Evolutionary conservation across 2,113 vertebrate genomes (phyloP), one percentile per base, ranked within the genome.

Genomic region (Anolis carolinensis): DNA sequence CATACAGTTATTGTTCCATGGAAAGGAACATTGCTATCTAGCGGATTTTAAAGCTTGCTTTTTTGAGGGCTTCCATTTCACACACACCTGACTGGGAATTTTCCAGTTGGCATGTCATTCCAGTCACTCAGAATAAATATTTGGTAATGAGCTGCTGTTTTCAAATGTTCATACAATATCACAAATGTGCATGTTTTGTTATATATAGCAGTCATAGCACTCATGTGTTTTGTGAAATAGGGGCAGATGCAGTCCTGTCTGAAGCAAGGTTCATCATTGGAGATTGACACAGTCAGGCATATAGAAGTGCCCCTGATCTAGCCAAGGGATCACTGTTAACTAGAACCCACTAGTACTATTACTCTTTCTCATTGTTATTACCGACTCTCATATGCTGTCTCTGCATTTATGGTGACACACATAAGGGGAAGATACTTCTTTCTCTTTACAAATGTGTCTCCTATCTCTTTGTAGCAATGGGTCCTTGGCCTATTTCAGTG

Each of bases 1-100:
- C 83, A 27, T 3, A 76, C 11, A 70, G 84, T 67, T 86, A 25
- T 8, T n/a, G 20, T 48, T 84, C 5, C 16, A 76, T 65, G 83
- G 52, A 11, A 87, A 65, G 88, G 88, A 83, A 63, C 20, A 76
- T 84, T 74, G 13, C 44, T 55, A 62, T 18, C 27, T 65, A 68
- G 62, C 5, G 34, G 44, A 67, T 81, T 86, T 74, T 74, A 86
- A 86, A 86, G 79, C 8, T 81, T 20, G 21, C 27, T 21, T 34
- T 44, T 85, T 79, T 72, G 39, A 86, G 30, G 27, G n/a, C 30
- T 73, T 86, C 52, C 36, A 74, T 74, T 86, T 23, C 13, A 36
- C 36, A 34, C n/a, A 50, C 2, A 2, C 39, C 27, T 55, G 36
- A 74, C 25, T 18, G 44, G 36, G 9, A n/a, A 65, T 81, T 86